Percentiles rank a stretch among this genome's conserved stretches.
phyloP scores from a whole-genome alignment of 2,797 vertebrate species.

The Otolemur crassicaudatus region DNA sequence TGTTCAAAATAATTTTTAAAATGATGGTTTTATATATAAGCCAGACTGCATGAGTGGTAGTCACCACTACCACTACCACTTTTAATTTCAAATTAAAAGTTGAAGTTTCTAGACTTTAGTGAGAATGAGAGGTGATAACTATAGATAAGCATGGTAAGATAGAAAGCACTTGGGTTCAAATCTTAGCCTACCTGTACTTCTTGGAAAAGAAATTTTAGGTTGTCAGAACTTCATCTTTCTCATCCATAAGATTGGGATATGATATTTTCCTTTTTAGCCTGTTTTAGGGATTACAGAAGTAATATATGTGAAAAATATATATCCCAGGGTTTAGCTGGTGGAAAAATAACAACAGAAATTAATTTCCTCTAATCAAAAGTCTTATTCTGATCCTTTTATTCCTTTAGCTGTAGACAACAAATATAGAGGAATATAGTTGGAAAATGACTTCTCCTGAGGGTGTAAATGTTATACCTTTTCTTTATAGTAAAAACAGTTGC shows the following conservation, averaged over 20 bases:
- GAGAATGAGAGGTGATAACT: not conserved
- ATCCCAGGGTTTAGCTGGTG: not conserved
- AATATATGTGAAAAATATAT: not conserved
- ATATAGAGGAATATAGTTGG: not conserved
- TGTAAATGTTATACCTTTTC: not conserved
- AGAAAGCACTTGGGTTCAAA: not conserved
- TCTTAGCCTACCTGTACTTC: not conserved
- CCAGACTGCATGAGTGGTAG: not conserved
- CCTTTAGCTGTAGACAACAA: not conserved
- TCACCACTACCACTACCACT: too few species aligned
- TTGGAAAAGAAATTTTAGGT: not conserved
- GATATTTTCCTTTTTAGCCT: not conserved
- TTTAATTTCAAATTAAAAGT: not conserved
- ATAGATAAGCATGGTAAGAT: not conserved
- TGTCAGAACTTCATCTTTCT: conserved; percentile 10
- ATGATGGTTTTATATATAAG: not conserved
- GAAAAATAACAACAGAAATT: conserved; percentile 18
- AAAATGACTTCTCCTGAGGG: not conserved
- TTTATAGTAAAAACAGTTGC: not conserved
- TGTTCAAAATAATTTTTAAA: conserved; percentile 30
- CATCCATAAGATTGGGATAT: not conserved
- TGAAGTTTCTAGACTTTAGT: conserved; percentile 9
- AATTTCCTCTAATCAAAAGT: not conserved
- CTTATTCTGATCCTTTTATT: not conserved
- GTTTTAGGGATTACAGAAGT: not conserved